phyloP scores from a whole-genome alignment of 2,797 vertebrate genomes.

The Smutsia gigantea region DNA sequence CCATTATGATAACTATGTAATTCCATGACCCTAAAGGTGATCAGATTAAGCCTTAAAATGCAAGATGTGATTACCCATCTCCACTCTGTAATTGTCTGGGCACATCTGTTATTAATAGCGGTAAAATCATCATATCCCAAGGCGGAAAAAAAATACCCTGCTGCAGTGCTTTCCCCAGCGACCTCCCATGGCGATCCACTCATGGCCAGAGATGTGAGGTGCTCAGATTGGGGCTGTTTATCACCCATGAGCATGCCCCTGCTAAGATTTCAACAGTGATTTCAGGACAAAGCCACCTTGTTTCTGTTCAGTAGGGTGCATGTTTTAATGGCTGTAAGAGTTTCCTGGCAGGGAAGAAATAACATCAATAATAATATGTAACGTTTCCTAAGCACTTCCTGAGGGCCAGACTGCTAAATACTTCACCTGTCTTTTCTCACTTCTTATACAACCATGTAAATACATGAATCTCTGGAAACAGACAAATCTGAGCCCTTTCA shows the following conservation, averaged over 20 bases:
- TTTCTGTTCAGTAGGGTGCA: not conserved
- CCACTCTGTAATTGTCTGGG: not conserved
- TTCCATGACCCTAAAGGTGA: slow-evolving; percentile 56
- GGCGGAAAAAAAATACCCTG: not conserved
- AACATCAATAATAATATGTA: not conserved
- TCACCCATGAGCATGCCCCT: not conserved
- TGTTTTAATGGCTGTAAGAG: not conserved
- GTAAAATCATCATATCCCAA: not conserved
- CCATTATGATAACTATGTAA: not conserved
- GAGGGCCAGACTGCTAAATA: not conserved
- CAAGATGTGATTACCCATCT: slow-evolving; percentile 15
- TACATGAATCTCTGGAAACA: not conserved
- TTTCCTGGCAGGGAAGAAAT: slow-evolving; percentile 36
- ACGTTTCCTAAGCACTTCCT: slow-evolving; percentile 15
- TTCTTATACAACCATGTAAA: not conserved
- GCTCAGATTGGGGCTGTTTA: not conserved
- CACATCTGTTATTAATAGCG: slow-evolving; percentile 47
- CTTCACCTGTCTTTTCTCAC: not conserved
- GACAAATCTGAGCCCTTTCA: not conserved
- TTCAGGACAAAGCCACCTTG: slow-evolving; percentile 47
- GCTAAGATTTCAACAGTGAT: not conserved
- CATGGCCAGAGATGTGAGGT: not conserved
- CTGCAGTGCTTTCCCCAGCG: not conserved
- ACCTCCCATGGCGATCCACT: not conserved
- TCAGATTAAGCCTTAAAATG: slow-evolving; percentile 59